Evolutionary conservation across 92 coral and sea anemone genomes (phyloP).

Genomic region (Siderastrea radians): DNA sequence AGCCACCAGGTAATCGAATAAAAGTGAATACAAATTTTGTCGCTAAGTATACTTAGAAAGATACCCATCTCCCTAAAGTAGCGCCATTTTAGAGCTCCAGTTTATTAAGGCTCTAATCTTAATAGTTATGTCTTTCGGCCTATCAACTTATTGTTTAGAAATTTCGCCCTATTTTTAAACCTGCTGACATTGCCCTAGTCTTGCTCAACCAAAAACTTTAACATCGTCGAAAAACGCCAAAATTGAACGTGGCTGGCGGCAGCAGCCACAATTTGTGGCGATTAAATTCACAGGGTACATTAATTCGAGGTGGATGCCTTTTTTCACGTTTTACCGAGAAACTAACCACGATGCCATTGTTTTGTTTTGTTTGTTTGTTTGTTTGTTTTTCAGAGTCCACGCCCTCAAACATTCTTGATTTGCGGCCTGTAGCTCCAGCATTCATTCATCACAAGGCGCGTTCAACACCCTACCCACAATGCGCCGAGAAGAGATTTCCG

Average conservation of each 20-base stretch:
- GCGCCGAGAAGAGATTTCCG: constrained; percentile 74
- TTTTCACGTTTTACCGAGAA: background rate
- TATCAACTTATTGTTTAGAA: too few relatives aligned
- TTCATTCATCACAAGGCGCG: constrained; percentile 96
- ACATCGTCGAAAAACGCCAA: too few relatives aligned
- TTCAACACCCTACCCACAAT: constrained; percentile 90
- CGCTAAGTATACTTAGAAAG: background rate
- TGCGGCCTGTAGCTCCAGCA: constrained; percentile 59
- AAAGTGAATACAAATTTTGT: background rate
- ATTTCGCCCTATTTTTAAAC: too few relatives aligned
- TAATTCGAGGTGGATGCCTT: background rate
- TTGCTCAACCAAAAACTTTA: too few relatives aligned
- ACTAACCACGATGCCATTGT: background rate
- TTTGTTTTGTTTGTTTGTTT: background rate
- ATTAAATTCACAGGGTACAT: too few relatives aligned
- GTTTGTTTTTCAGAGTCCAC: constrained; percentile 1
- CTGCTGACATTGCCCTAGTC: too few relatives aligned
- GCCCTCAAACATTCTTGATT: constrained; percentile 42
- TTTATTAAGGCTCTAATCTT: too few relatives aligned
- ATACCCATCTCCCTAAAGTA: background rate
- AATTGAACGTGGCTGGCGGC: too few relatives aligned
- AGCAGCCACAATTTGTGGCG: too few relatives aligned
- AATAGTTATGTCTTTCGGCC: too few relatives aligned
- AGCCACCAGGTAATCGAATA: constrained; percentile 5
- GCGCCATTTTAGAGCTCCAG: background rate